Base-by-base conservation (phyloP, 1,140 invertebrate species). In the Listronotus bonariensis region DNA sequence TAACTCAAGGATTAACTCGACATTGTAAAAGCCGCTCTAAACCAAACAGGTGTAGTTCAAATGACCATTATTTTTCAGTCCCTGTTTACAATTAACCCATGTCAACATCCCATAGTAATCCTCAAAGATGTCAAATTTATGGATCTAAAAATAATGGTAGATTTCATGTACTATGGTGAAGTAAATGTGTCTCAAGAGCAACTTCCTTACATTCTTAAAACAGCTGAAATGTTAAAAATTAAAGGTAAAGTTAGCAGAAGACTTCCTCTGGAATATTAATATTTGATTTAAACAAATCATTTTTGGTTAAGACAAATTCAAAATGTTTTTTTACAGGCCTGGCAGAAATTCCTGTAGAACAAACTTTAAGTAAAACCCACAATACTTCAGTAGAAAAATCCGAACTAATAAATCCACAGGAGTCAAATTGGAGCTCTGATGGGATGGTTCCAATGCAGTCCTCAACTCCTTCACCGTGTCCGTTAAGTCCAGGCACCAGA, bases 81-180 rank as follows among this genome's bases (percentile, higher is more conserved):
- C 14, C 76, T 93, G 48, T 92, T 93, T 72, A 88, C 89, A 18
- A 84, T 88, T 40, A 94, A 94, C 83, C 92, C 92, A 11, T 93
- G 91, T 73, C 87, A 92, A 73, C 92, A 95, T 81, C 92, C 93
- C 6, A 93, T 95, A 69, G 91, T 95, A 12, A 93, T 95, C 73
- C 79, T 95, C 14, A 93, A 94, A 77, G 92, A 95, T 83, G 89
- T 95, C 3, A 89, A 90, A 74, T 93, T 89, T 75, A 84, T 86
- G 46, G 92, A 95, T 80, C 82, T 96, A 41, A 91, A 91, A 75
- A 92, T 90, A 36, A 91, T 96, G 83, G 89, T 96, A 4, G 91
- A 94, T 71, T 96, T 95, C 76, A 95, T 95, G 89, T 95, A 95
- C 77, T 92, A 91, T 76, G 93, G 93, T 0, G 92, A 95, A 83